phyloP scores from a whole-genome alignment of 2,888 invertebrate genomes.

The Hyles lineata region DNA sequence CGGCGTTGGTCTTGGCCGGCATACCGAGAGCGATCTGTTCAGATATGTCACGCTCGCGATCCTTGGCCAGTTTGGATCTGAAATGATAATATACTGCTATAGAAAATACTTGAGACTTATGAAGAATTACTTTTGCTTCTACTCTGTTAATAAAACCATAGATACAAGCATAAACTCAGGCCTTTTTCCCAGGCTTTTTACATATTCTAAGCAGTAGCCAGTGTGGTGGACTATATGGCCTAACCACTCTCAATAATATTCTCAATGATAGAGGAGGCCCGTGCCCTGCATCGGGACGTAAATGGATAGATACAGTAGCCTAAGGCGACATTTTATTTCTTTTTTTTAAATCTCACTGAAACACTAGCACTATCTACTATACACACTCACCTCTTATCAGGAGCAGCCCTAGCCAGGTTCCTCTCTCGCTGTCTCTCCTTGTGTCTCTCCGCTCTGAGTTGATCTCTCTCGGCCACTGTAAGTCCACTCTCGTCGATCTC shows the following conservation, averaged over 20 bases:
- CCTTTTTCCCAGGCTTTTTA: too few species aligned
- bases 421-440: slow-evolving; percentile 96
- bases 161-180: too few species aligned
- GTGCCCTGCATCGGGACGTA: too few species aligned
- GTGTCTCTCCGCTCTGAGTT: slow-evolving; percentile 93
- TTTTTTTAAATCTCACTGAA: too few species aligned
- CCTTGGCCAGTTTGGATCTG: slow-evolving; percentile 92
- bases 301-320: too few species aligned
- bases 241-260: too few species aligned
- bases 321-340: too few species aligned
- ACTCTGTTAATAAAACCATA: too few species aligned
- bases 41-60: slow-evolving; percentile 98
- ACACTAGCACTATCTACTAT: neutral
- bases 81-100: slow-evolving; percentile 27
- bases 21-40: slow-evolving; percentile 99
- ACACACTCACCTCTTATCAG: slow-evolving; percentile 90
- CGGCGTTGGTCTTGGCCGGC: slow-evolving; percentile 90
- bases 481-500: slow-evolving; percentile 64
- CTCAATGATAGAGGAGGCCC: too few species aligned
- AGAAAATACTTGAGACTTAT: neutral
- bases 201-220: too few species aligned
- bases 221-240: too few species aligned
- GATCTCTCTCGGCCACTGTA: slow-evolving; percentile 92
- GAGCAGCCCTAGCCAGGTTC: slow-evolving; percentile 96
- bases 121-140: too few species aligned